These are phyloP conservation scores for Sebastes trivittatus DNA, from an alignment of 2,797 vertebrate species.

Conservation along the genomic window DNA sequence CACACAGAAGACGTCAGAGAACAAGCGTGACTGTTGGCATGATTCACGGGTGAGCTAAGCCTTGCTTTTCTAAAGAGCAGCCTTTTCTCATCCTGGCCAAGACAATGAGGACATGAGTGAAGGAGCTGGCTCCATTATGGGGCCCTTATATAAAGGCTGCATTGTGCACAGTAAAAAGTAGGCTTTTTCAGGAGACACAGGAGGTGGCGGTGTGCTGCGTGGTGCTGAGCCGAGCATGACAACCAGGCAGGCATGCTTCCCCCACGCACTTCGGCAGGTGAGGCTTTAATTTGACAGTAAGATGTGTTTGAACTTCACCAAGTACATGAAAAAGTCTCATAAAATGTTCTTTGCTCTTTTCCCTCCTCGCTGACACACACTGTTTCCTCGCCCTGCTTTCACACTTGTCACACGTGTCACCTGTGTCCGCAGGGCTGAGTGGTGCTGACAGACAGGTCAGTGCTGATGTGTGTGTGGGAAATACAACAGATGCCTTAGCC, in stretches of 20 bases:
- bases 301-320: conserved; percentile 2
- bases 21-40: conserved; percentile 66
- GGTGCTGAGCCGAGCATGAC: conserved; percentile 46
- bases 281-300: conserved; percentile 2
- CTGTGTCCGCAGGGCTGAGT: neutral
- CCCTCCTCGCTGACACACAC: neutral
- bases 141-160: conserved; percentile 63
- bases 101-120: conserved; percentile 79
- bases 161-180: conserved; percentile 57
- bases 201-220: conserved; percentile 42
- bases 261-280: conserved; percentile 44
- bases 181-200: conserved; percentile 40
- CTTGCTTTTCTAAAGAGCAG: conserved; percentile 73
- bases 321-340: neutral
- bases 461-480: neutral
- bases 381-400: conserved; percentile 20
- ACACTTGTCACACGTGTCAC: conserved; percentile 23
- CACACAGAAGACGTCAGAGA: conserved; percentile 35
- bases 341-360: conserved; percentile 13
- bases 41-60: conserved; percentile 75
- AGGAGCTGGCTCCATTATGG: conserved; percentile 70
- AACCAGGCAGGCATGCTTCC: conserved; percentile 32
- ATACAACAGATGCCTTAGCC: conserved; percentile 12
- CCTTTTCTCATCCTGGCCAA: conserved; percentile 74
- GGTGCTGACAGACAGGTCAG: conserved; percentile 21